A percentile compares a stretch with the other conserved stretches of the same genome.
Conservation (phyloP, 2,888 invertebrate genomes). For the Timandra comae region DNA sequence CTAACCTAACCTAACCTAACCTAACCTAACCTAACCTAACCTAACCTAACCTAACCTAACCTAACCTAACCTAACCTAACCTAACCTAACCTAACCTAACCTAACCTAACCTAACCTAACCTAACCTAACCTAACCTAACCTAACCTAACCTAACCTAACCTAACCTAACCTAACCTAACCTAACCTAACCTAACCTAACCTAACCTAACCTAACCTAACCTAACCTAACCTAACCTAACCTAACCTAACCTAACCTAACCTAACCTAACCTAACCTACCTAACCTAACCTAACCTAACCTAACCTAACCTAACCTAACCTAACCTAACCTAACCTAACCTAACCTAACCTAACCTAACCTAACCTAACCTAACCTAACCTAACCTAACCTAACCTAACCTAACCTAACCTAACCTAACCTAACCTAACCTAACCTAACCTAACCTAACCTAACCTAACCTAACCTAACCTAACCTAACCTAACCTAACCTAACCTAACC, state of each 20-base stretch:
- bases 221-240: constrained; percentile 20
- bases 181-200: constrained; percentile 21
- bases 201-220: constrained; percentile 19
- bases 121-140: constrained; percentile 15
- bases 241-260: constrained; percentile 17
- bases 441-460: constrained; percentile 23
- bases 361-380: constrained; percentile 21
- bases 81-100: constrained; percentile 17
- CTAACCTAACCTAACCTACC: too few relatives aligned
- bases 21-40: constrained; percentile 10
- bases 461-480: constrained; percentile 22
- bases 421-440: constrained; percentile 19
- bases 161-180: constrained; percentile 17
- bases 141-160: constrained; percentile 12
- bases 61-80: constrained; percentile 15
- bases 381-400: constrained; percentile 15
- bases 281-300: constrained; percentile 13
- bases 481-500: constrained; percentile 25
- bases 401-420: constrained; percentile 19
- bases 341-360: constrained; percentile 22
- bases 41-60: constrained; percentile 12
- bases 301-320: constrained; percentile 15
- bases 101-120: constrained; percentile 15
- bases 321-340: constrained; percentile 20
- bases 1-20: constrained; percentile 8